Percentiles rank a stretch among this genome's conserved stretches.
These are phyloP conservation scores for Lasioglossum figueresi DNA, from an alignment of 2,888 invertebrate species.

Conservation along the genomic window DNA sequence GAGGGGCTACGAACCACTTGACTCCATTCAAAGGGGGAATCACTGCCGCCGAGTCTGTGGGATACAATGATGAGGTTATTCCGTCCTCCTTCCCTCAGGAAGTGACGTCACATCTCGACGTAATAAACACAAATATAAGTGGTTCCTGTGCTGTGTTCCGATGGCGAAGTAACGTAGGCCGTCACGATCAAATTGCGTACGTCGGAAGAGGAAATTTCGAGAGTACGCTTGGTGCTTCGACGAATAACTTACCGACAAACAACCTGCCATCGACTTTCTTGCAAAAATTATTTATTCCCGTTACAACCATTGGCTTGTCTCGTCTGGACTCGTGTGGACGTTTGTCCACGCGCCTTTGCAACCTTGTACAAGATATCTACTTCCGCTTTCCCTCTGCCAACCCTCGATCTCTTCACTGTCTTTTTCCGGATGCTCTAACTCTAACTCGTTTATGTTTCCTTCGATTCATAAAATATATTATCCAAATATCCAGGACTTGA, in stretches of 20 bases:
- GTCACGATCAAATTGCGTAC: slow-evolving; percentile 69
- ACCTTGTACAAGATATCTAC: not conserved
- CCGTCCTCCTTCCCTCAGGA: slow-evolving; percentile 79
- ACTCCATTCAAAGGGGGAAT: slow-evolving; percentile 71
- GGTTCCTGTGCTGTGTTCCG: slow-evolving; percentile 71
- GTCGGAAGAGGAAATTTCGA: slow-evolving; percentile 67
- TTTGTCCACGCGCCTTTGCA: not conserved
- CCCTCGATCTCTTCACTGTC: not conserved
- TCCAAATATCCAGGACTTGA: too few species aligned
- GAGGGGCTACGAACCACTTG: slow-evolving; percentile 63
- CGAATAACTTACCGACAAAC: slow-evolving; percentile 60
- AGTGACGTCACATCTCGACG: slow-evolving; percentile 79
- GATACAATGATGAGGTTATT: slow-evolving; percentile 80
- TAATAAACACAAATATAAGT: slow-evolving; percentile 78
- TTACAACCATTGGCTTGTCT: not conserved
- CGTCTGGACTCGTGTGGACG: not conserved
- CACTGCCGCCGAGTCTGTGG: slow-evolving; percentile 68
- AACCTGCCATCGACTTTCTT: slow-evolving; percentile 33
- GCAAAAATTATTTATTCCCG: not conserved
- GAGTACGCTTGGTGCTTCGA: slow-evolving; percentile 46
- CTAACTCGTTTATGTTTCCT: too few species aligned
- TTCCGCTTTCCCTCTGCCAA: not conserved
- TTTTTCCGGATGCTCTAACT: not conserved
- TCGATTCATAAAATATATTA: too few species aligned
- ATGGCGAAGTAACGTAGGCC: slow-evolving; percentile 60